phyloP scores from a whole-genome alignment of 2,888 invertebrate species.

The Watsonalla cultraria region DNA sequence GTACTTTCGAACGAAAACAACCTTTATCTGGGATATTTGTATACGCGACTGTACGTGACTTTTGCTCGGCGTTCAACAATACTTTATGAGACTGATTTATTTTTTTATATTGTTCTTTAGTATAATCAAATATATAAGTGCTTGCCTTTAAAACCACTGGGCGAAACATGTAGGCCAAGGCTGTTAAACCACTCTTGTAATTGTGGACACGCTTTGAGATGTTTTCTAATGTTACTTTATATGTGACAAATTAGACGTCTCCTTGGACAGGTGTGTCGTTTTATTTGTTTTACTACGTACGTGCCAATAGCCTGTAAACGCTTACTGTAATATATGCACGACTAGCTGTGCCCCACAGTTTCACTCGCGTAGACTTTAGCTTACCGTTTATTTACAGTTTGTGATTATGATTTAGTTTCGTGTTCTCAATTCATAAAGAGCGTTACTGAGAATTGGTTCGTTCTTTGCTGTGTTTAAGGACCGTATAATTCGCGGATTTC shows the following conservation, averaged over 20 bases:
- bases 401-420: too few species aligned
- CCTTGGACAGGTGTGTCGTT: background rate
- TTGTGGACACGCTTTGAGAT: conserved; percentile 17
- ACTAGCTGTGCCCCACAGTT: too few species aligned
- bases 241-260: background rate
- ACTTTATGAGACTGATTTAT: conserved; percentile 5
- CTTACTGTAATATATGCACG: too few species aligned
- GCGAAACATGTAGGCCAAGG: conserved; percentile 55
- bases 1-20: background rate
- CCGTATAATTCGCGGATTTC: too few species aligned
- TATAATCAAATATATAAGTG: conserved; percentile 38
- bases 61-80: background rate
- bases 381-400: too few species aligned
- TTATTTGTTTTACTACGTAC: too few species aligned
- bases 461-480: too few species aligned
- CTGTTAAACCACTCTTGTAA: conserved; percentile 24
- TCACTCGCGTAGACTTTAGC: too few species aligned
- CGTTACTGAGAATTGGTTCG: too few species aligned
- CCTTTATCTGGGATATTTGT: background rate
- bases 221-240: background rate
- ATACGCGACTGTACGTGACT: conserved; percentile 1
- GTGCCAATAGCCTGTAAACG: too few species aligned
- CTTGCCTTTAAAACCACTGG: conserved; percentile 42
- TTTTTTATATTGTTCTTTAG: conserved; percentile 31
- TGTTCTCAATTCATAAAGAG: too few species aligned